These are phyloP conservation scores for Serinus canaria DNA, from an alignment of 2,113 vertebrate genomes.

Conservation along the genomic window DNA sequence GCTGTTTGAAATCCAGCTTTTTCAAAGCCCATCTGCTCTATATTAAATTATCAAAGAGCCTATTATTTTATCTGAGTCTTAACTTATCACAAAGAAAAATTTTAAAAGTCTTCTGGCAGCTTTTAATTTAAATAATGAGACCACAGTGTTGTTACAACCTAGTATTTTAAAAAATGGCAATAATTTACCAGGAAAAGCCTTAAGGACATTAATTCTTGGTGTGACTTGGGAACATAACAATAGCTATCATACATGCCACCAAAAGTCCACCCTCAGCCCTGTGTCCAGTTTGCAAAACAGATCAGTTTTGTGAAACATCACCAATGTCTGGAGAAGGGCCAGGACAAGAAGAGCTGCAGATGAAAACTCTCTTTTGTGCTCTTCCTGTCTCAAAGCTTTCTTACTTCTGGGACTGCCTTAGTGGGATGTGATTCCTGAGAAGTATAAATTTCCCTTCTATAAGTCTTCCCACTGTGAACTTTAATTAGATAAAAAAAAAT, in stretches of 20 bases:
- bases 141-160: neutral
- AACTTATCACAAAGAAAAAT: neutral
- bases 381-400: neutral
- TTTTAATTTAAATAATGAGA: neutral
- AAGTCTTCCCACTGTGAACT: neutral
- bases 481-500: neutral
- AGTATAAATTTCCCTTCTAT: neutral
- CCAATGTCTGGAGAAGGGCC: neutral
- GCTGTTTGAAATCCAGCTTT: neutral
- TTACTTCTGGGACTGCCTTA: neutral
- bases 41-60: neutral
- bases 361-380: neutral
- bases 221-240: neutral
- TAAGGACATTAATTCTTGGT: neutral
- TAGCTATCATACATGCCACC: accelerated
- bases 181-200: neutral
- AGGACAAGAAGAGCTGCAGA: neutral
- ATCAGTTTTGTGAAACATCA: neutral
- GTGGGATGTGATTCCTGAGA: neutral
- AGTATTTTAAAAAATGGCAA: neutral
- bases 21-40: neutral
- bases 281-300: neutral
- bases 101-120: neutral
- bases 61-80: neutral
- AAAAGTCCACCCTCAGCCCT: neutral